These are phyloP conservation scores for Agonum fuliginosum DNA, from an alignment of 2,888 invertebrate genomes.

Conservation along the genomic window DNA sequence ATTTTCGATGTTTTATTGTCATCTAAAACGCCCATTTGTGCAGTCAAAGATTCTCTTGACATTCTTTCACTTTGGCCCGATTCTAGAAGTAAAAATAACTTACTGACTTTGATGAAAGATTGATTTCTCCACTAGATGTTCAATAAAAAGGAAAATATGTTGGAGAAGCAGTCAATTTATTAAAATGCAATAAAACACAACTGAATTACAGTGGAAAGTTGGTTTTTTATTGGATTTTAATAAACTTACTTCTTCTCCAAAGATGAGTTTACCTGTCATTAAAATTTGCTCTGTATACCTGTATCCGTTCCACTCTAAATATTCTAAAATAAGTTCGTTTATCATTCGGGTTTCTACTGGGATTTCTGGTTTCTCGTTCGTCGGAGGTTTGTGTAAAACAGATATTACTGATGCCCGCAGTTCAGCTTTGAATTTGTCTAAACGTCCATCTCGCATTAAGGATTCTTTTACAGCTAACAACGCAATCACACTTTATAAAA, in stretches of 20 bases:
- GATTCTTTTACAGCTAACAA: conserved; percentile 70
- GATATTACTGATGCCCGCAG: conserved; percentile 71
- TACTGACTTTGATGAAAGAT: too few species aligned
- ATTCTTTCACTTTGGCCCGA: conserved; percentile 69
- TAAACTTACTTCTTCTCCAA: neutral
- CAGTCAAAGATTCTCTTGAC: conserved; percentile 68
- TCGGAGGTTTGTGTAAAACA: conserved; percentile 68
- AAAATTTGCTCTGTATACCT: conserved; percentile 76
- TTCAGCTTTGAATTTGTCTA: conserved; percentile 71
- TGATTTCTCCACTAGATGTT: too few species aligned
- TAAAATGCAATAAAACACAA: too few species aligned
- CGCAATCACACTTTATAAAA: neutral
- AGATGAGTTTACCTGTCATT: conserved; percentile 67
- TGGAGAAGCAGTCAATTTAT: conserved; percentile 58
- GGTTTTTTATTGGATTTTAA: too few species aligned
- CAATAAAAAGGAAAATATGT: too few species aligned
- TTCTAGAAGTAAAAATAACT: conserved; percentile 65
- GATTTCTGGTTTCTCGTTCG: conserved; percentile 67
- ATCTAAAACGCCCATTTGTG: conserved; percentile 71
- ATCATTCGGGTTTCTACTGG: conserved; percentile 74
- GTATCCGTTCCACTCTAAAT: conserved; percentile 83
- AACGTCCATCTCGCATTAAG: conserved; percentile 69
- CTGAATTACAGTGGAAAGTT: too few species aligned
- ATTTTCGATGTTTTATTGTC: conserved; percentile 68
- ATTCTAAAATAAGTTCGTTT: conserved; percentile 81